Base-by-base conservation (phyloP, 1,140 invertebrate genomes). In the Hylaeus anthracinus region DNA sequence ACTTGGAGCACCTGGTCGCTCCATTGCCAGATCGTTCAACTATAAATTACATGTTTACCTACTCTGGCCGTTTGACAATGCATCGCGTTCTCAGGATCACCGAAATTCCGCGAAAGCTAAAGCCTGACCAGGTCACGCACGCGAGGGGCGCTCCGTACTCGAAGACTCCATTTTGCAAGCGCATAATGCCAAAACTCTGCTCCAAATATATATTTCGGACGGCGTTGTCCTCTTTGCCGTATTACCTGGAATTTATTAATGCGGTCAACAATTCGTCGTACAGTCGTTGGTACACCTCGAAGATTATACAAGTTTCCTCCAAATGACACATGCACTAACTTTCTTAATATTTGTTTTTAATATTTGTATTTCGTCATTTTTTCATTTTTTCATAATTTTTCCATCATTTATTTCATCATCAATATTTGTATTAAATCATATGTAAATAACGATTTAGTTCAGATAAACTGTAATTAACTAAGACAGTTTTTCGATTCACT, bases 201-300 rank as follows among this genome's bases (percentile, higher is more conserved):
- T 74, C 82, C 60, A 77, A 86, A 83, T 84, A 86, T 86, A 86
- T 43, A 76, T 5, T 43, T 51, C 26, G 45, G 41, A n/a, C 65
- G 53, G 37, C 43, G 65, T 77, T 79, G 69, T 55, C 75, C 83
- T 63, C 55, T 64, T 63, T 77, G 39, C 37, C 48, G 37, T 45
- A 66, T 82, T 86, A 82, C 43, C 48, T 55, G 63, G 64, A 79
- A 76, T 76, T 85, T 86, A 70, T 80, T 58, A 79, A 85, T 56
- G 41, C 67, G 66, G 55, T 43, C 70, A 55, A 51, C 82, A 39
- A 8, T 53, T 3, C 56, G 9, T 43, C 41, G 61, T 56, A 56
- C 76, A 61, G 9, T 60, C 2, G 12, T 43, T 45, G 10, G 10
- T 51, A 51, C 51, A 10, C 5, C 51, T 51, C 51, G 51, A 51